Evolutionary conservation across 2,888 invertebrate species (phyloP).

Genomic region (Piscicola geometra): DNA sequence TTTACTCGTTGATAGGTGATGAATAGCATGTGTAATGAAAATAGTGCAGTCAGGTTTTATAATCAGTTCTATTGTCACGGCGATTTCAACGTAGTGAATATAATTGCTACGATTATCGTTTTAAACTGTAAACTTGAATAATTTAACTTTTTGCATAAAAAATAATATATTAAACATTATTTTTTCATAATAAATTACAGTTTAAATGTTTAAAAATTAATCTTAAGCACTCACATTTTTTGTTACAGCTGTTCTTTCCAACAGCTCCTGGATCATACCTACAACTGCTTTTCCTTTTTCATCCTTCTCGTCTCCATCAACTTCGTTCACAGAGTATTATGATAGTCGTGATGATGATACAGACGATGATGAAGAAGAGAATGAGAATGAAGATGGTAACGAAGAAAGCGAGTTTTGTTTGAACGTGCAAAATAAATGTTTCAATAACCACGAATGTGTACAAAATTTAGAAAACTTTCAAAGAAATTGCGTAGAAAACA

Average conservation of each 20-base stretch:
- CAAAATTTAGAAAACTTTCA: background rate
- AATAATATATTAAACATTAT: no score
- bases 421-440: background rate
- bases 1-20: background rate
- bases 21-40: background rate
- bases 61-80: no score
- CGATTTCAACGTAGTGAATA: no score
- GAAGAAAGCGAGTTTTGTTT: background rate
- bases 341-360: no score
- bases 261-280: constrained; percentile 22
- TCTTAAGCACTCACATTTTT: background rate
- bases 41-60: no score
- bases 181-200: no score
- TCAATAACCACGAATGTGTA: background rate
- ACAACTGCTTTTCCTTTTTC: no score
- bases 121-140: no score
- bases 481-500: background rate
- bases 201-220: background rate
- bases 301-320: background rate
- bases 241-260: background rate
- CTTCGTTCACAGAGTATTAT: background rate
- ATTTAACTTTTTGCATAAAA: no score
- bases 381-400: no score
- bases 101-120: no score
- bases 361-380: no score